Evolutionary conservation across 2,113 vertebrate genomes (phyloP).

Genomic region (Protomyctophum bolini): DNA sequence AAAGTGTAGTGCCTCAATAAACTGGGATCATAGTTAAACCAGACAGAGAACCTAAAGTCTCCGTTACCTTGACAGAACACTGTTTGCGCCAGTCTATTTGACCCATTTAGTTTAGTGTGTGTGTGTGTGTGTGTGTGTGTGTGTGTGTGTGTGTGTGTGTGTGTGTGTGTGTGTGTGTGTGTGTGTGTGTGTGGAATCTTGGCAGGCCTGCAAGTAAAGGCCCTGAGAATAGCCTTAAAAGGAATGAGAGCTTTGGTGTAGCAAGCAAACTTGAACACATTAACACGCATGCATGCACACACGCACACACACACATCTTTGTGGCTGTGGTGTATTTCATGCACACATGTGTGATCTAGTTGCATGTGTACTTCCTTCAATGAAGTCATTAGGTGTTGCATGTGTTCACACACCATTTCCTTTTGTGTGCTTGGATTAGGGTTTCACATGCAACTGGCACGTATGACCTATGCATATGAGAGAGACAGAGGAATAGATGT

Average conservation of each 20-base stretch:
- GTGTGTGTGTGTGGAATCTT: constrained; percentile 57
- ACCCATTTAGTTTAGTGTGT: too few species aligned
- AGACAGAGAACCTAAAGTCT: too few species aligned
- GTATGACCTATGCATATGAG: too few species aligned
- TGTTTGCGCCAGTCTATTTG: too few species aligned
- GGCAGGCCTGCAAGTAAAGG: constrained; percentile 50
- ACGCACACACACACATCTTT: background rate
- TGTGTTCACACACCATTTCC: constrained; percentile 1
- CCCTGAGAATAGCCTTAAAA: constrained; percentile 77
- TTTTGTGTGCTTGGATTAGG: constrained; percentile 25
- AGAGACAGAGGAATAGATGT: too few species aligned
- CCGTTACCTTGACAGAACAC: too few species aligned
- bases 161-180: constrained; percentile 13
- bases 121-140: background rate
- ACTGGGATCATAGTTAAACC: too few species aligned
- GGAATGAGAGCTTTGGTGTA: constrained; percentile 61
- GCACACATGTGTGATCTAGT: background rate
- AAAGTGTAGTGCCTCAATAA: too few species aligned
- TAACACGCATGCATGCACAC: constrained; percentile 13
- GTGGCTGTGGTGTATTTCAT: background rate
- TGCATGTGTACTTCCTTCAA: background rate
- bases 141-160: background rate
- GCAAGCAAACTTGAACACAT: constrained; percentile 43
- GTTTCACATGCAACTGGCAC: constrained; percentile 31
- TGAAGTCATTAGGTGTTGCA: constrained; percentile 3